Evolutionary conservation across 2,113 vertebrate species (phyloP), one percentile per base, ranked within the genome.

Genomic region (Platichthys flesus): DNA sequence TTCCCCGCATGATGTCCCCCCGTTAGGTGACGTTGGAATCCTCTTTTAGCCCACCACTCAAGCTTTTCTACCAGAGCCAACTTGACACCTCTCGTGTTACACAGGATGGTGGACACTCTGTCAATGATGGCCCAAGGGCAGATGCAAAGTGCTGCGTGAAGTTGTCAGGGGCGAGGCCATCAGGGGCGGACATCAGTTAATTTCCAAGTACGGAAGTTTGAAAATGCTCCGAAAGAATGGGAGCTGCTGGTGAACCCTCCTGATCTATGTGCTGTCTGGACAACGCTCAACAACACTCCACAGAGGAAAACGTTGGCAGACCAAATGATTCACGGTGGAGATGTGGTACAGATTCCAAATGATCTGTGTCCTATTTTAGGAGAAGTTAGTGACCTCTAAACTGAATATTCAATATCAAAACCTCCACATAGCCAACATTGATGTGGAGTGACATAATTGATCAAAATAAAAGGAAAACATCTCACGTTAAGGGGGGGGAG

Each of bases 81-180:
- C 79, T 84, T 67, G n/a, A 75, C 75, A 63, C 54, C 42, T 75
- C 86, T 92, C 76, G 51, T 77, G 85, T 90, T 91, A 84, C 84
- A 69, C 35, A 24, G 67, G 58, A 71, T 81, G 58, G 73, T 62
- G 47, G 71, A 57, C 55, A 74, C 78, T 74, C 72, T 77, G 82
- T 85, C 80, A 85, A 83, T 89, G 91, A 89, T 82, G 81, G 79
- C 79, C 81, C 59, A 62, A 73, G 76, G 84, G 78, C 89, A 90
- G 78, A 89, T 78, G 79, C 64, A 74, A 67, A 65, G 75, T 58
- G 40, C 55, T 57, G 76, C 16, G 62, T 80, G 79, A 86, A 88
- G 45, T 81, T 88, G 85, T 81, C 63, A 13, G 20, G 60, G 56
- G 66, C 3, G 52, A 23, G n/a, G 52, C 21, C n/a, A 23, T 20